Evolutionary conservation across 2,797 vertebrate species (phyloP), one percentile per base, ranked within the genome.

Genomic region (Cryptoblepharus egeriae): DNA sequence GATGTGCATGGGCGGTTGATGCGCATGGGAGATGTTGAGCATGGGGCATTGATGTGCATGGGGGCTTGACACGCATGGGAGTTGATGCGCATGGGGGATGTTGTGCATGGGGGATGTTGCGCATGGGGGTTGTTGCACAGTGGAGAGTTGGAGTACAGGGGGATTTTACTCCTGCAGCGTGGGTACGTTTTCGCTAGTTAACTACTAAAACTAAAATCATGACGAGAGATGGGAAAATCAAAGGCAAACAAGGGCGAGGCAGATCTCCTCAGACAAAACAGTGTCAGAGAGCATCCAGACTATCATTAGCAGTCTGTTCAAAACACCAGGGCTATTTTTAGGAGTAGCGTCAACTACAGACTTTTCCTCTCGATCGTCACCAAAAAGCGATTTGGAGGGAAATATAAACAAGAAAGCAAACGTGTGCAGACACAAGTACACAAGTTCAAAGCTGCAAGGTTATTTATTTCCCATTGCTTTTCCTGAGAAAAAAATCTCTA

Each of bases 261-360:
- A 58, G 63, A 73, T 28, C 16, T 67, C 26, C 67, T 68, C 77
- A 81, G 79, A 71, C 64, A 87, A 86, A 86, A 84, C 57, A 81
- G 72, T 5, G 57, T 24, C 60, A 70, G 3, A 81, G 61, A 67
- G 77, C 75, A 70, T 28, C 37, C 68, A 77, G 3, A 1, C 72
- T 81, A 35, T 63, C 28, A 85, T 78, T 32, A 60, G 63, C 69
- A 49, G 37, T 32, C 57, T 49, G 39, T 60, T 79, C 4, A 84
- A 57, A 30, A 76, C 60, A 67, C 28, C 28, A 39, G 71, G 3
- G 1, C 60, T 82, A 57, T 70, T 30, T 86, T 77, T 32, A 61
- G 72, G 61, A 49, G 32, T n/a, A 60, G 16, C 60, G 70, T 78
- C 49, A 82, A 75, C 75, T 18, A 77, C 0, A 0, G 16, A 24